Evolutionary conservation across 2,888 invertebrate species (phyloP).

Genomic region (Xestoiulus laeticollis): DNA sequence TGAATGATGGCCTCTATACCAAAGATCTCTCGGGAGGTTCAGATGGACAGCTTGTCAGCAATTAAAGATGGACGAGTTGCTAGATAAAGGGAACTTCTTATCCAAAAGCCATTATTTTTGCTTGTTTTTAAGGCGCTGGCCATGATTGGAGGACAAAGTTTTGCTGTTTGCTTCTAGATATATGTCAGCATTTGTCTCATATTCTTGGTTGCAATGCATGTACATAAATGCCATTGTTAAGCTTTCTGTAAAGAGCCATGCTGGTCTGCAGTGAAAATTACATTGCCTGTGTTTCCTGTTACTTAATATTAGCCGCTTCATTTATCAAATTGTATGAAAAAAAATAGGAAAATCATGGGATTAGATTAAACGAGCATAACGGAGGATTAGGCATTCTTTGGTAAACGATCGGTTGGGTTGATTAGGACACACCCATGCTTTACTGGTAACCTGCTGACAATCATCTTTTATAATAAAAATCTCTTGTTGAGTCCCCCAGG

Average conservation of each 20-base stretch:
- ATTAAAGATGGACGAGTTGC: conserved; percentile 15
- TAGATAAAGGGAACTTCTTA: conserved; percentile 9
- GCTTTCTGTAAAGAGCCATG: not conserved
- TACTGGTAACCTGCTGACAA: conserved; percentile 35
- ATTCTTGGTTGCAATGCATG: not conserved
- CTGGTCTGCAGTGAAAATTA: not conserved
- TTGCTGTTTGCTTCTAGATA: not conserved
- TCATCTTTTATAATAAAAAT: conserved; percentile 32
- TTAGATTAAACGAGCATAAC: not conserved
- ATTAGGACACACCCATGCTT: conserved; percentile 11
- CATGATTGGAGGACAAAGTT: not conserved
- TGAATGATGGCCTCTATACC: conserved; percentile 35
- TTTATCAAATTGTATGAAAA: not conserved
- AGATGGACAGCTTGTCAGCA: conserved; percentile 36
- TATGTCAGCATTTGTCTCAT: not conserved
- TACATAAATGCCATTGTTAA: not conserved
- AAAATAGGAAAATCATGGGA: not conserved
- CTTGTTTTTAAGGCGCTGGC: conserved; percentile 29
- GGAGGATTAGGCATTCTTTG: not conserved
- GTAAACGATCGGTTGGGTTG: conserved; percentile 17
- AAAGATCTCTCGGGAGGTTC: conserved; percentile 23
- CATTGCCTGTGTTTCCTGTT: not conserved
- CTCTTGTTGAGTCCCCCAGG: conserved; percentile 5
- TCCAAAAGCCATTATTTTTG: conserved; percentile 1
- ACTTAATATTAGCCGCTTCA: not conserved